These are phyloP conservation scores for Leptarthrus brevirostris DNA, from an alignment of 2,888 invertebrate genomes.

Conservation along the genomic window DNA sequence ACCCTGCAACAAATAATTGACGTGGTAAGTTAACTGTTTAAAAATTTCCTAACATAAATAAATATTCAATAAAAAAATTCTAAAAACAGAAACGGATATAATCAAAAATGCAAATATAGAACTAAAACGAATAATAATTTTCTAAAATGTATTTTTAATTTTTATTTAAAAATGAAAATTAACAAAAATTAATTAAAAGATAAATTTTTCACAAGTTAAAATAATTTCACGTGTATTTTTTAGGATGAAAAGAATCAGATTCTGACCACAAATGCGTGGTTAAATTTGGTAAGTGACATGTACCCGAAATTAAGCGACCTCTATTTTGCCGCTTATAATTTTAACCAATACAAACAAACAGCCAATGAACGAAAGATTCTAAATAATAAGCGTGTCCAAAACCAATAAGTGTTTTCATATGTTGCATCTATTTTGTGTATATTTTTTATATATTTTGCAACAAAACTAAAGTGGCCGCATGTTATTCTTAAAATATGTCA, in stretches of 20 bases:
- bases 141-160: constrained; percentile 31
- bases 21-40: constrained; percentile 78
- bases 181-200: constrained; percentile 46
- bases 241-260: constrained; percentile 99
- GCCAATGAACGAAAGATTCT: background rate
- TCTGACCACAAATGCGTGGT: constrained; percentile 97
- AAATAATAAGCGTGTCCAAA: background rate
- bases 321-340: constrained; percentile 38
- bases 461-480: constrained; percentile 19
- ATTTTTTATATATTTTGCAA: constrained; percentile 11
- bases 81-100: background rate
- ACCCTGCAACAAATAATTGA: constrained; percentile 94
- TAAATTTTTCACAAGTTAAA: constrained; percentile 42
- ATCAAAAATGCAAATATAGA: constrained; percentile 28
- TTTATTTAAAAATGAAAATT: constrained; percentile 49
- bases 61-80: background rate
- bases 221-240: constrained; percentile 65
- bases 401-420: constrained; percentile 37
- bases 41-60: background rate
- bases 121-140: constrained; percentile 48
- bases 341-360: constrained; percentile 8
- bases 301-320: constrained; percentile 62
- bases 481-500: too few species aligned
- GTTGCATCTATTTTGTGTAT: constrained; percentile 37
- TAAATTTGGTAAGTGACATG: constrained; percentile 93